Evolutionary conservation across 2,797 vertebrate species (phyloP).

Genomic region (Sebastes oblongus): DNA sequence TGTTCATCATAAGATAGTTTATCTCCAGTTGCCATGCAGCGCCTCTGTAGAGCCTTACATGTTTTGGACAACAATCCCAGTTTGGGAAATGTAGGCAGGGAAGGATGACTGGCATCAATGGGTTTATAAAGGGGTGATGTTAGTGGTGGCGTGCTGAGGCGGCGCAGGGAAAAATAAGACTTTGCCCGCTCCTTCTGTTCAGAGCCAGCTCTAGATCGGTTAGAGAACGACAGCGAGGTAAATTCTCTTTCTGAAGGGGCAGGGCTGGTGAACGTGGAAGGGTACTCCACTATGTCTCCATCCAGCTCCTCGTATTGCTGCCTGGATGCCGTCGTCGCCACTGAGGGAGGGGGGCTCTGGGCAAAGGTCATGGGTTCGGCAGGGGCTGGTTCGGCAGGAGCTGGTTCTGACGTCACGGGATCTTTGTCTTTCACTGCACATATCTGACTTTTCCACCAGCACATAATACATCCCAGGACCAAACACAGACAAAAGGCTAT

Average conservation of each 20-base stretch:
- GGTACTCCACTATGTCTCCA: conserved; percentile 69
- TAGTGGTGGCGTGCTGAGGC: conserved; percentile 65
- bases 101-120: conserved; percentile 60
- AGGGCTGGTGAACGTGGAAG: conserved; percentile 63
- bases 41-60: conserved; percentile 70
- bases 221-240: conserved; percentile 12
- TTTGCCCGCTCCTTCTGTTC: conserved; percentile 56
- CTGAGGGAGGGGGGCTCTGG: conserved; percentile 23
- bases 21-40: conserved; percentile 73
- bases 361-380: conserved; percentile 42
- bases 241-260: conserved; percentile 59
- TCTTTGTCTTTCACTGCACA: conserved; percentile 52
- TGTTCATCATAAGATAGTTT: conserved; percentile 57
- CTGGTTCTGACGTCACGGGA: conserved; percentile 2
- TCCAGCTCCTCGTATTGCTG: conserved; percentile 71
- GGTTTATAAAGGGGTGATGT: conserved; percentile 59
- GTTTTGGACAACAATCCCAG: conserved; percentile 71
- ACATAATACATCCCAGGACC: conserved; percentile 82
- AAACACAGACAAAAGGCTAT: conserved; percentile 81
- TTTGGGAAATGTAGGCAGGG: conserved; percentile 75
- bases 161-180: conserved; percentile 70
- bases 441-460: conserved; percentile 70
- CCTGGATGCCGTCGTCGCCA: conserved; percentile 26
- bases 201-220: conserved; percentile 9
- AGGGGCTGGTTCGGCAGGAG: conserved; percentile 26